phyloP scores from a whole-genome alignment of 2,113 vertebrate species.

The Dasyprocta punctata region DNA sequence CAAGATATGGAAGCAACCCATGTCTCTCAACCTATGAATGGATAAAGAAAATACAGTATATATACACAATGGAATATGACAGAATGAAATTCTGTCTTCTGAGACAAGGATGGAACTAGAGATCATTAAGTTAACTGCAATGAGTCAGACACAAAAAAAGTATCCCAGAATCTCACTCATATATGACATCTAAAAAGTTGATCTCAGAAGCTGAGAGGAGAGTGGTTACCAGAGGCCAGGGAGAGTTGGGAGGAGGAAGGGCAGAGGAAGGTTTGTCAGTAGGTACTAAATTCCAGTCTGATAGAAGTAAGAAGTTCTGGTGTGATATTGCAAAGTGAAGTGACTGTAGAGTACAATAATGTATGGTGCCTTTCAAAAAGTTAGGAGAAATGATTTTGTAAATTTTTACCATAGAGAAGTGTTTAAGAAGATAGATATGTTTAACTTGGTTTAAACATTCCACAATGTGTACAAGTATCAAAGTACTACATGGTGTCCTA shows the following conservation, averaged over 20 bases:
- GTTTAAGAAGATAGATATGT: background rate
- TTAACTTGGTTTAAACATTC: background rate
- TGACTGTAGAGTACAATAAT: background rate
- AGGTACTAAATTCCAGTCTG: background rate
- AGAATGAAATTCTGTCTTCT: no score
- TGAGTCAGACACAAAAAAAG: no score
- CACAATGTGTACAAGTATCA: background rate
- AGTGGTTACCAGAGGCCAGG: no score
- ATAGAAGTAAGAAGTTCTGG: background rate
- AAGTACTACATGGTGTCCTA: background rate
- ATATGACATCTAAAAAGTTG: no score
- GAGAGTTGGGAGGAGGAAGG: background rate
- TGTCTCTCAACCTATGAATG: no score
- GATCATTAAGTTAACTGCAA: no score
- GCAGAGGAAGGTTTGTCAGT: background rate
- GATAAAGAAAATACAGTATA: no score
- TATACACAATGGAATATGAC: no score
- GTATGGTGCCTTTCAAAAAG: background rate
- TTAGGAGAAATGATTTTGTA: background rate
- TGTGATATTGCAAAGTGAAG: background rate
- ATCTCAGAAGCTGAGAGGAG: no score
- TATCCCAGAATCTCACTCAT: no score
- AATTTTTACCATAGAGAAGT: background rate
- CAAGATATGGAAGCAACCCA: no score
- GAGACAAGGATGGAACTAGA: no score